These are phyloP conservation scores for Phaedon cochleariae DNA, from an alignment of 2,888 invertebrate genomes.

Conservation along the genomic window DNA sequence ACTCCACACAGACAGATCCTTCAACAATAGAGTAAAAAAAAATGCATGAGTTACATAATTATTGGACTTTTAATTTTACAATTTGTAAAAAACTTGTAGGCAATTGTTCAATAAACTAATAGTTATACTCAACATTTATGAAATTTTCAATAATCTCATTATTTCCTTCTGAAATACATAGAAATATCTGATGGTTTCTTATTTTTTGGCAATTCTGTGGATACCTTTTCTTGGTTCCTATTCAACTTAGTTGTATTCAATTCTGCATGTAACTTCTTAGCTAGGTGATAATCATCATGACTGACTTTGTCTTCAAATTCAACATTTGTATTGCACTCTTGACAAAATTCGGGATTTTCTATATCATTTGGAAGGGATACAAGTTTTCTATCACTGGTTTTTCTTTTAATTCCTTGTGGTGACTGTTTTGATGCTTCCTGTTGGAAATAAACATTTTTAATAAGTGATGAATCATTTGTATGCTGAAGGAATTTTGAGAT, in stretches of 20 bases:
- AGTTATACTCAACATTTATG: too few species aligned
- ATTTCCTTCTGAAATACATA: background rate
- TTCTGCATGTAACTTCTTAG: slow-evolving; percentile 76
- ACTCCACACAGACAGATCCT: background rate
- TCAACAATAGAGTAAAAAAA: background rate
- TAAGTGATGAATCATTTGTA: background rate
- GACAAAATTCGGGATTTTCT: slow-evolving; percentile 24
- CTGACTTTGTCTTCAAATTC: slow-evolving; percentile 66
- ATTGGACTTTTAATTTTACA: too few species aligned
- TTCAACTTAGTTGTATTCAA: slow-evolving; percentile 61
- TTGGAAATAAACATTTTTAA: background rate
- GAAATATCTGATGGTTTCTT: background rate
- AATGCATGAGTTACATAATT: too few species aligned
- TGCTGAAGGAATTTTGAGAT: slow-evolving; percentile 5
- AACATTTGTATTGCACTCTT: slow-evolving; percentile 43
- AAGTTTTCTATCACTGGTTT: slow-evolving; percentile 12
- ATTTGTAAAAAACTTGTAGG: too few species aligned
- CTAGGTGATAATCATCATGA: slow-evolving; percentile 87
- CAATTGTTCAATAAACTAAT: too few species aligned
- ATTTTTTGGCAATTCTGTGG: background rate
- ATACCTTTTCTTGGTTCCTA: background rate
- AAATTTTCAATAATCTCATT: background rate
- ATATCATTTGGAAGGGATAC: too few species aligned
- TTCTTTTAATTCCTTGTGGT: slow-evolving; percentile 17
- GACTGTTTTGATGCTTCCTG: background rate